Conservation (phyloP, 2,797 vertebrate genomes). For the Pagetopsis macropterus region DNA sequence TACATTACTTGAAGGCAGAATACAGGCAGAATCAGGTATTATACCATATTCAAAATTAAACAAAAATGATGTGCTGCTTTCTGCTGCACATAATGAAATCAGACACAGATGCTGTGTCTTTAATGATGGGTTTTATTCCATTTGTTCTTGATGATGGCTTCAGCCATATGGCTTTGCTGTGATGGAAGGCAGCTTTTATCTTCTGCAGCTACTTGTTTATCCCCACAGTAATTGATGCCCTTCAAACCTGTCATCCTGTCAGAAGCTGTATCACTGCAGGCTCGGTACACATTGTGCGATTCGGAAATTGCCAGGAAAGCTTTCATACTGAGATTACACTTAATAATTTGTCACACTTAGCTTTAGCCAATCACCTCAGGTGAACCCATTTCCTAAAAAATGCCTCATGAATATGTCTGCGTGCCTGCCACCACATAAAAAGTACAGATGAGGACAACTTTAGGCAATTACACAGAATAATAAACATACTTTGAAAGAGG, state of each 20-base stretch:
- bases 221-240: conserved; percentile 58
- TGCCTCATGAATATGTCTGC: not conserved
- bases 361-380: conserved; percentile 3
- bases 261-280: conserved; percentile 25
- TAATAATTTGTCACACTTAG: not conserved
- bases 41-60: conserved; percentile 14
- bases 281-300: not conserved
- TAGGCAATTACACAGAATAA: too few relatives aligned
- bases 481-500: too few relatives aligned
- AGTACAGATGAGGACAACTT: too few relatives aligned
- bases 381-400: conserved; percentile 2
- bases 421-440: too few relatives aligned
- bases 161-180: conserved; percentile 66
- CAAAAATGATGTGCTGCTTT: not conserved
- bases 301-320: not conserved
- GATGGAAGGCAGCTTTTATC: conserved; percentile 53
- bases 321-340: conserved; percentile 7
- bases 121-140: conserved; percentile 41
- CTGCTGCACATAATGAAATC: conserved; percentile 4
- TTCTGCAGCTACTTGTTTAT: conserved; percentile 63
- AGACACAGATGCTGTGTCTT: conserved; percentile 40
- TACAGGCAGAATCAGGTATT: not conserved
- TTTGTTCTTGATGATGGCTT: conserved; percentile 47
- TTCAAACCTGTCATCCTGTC: conserved; percentile 59
- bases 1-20: not conserved